phyloP scores from a whole-genome alignment of 2,797 vertebrate species.

The Remorina albescens region DNA sequence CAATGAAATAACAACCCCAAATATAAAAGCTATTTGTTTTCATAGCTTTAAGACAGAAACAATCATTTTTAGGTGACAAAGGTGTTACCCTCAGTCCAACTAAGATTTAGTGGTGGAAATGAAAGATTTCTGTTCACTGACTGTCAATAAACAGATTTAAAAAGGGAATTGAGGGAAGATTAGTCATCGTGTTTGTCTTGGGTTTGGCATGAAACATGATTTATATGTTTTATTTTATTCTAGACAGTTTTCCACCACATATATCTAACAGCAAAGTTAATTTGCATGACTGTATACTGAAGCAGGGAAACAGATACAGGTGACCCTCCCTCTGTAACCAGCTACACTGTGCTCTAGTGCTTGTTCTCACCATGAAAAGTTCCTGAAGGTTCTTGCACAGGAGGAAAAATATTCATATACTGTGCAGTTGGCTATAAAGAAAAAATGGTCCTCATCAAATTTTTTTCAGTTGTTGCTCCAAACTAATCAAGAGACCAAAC shows the following conservation, averaged over 20 bases:
- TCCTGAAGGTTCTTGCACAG: not conserved
- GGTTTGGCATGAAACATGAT: too few species aligned
- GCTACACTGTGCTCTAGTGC: not conserved
- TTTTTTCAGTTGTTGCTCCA: constrained; percentile 21
- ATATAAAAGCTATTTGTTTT: not conserved
- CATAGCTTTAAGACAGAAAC: not conserved
- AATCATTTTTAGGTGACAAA: not conserved
- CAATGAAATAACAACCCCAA: not conserved
- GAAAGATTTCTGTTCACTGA: not conserved
- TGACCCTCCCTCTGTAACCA: not conserved
- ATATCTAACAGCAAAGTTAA: too few species aligned
- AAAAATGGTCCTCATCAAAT: constrained; percentile 10
- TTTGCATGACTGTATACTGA: not conserved
- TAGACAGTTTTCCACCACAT: not conserved
- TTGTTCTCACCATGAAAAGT: not conserved
- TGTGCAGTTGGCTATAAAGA: constrained; percentile 7
- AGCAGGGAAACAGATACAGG: not conserved
- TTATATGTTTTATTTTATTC: not conserved
- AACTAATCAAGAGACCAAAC: constrained; percentile 55
- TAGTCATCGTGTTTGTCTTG: too few species aligned
- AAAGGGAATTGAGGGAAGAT: not conserved
- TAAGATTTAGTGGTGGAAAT: not conserved
- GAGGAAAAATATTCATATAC: not conserved
- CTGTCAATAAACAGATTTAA: too few species aligned
- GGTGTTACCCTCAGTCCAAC: not conserved